phyloP scores from a whole-genome alignment of 2,113 vertebrate species.

The Telmatochromis brachygnathus region DNA sequence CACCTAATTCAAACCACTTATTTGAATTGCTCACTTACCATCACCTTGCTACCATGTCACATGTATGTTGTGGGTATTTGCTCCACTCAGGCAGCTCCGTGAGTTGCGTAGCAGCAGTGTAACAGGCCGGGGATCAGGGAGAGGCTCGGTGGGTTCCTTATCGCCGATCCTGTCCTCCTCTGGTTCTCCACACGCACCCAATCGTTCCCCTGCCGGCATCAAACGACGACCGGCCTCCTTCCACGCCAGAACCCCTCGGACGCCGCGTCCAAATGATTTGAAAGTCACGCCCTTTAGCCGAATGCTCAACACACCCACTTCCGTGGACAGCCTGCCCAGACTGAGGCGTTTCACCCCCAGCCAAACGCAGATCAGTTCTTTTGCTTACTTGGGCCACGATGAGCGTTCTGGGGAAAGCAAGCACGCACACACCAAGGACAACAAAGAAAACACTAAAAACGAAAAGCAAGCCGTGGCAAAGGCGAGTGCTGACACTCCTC shows the following conservation, averaged over 20 bases:
- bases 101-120: conserved; percentile 79
- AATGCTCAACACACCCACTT: conserved; percentile 87
- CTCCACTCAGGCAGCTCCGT: conserved; percentile 74
- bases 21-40: not conserved
- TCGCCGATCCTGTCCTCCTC: conserved; percentile 73
- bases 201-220: conserved; percentile 80
- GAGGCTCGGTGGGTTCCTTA: conserved; percentile 75
- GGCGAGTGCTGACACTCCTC: conserved; percentile 3
- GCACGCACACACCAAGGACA: conserved; percentile 1
- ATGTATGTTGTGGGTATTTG: not conserved
- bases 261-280: conserved; percentile 87
- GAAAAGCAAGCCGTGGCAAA: not conserved
- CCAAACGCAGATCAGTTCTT: conserved; percentile 85
- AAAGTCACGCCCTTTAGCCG: conserved; percentile 89
- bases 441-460: conserved; percentile 13
- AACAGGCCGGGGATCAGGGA: conserved; percentile 69
- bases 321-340: conserved; percentile 92
- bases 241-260: conserved; percentile 81
- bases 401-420: conserved; percentile 33
- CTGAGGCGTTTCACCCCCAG: conserved; percentile 85
- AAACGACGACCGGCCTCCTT: conserved; percentile 82
- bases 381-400: conserved; percentile 85
- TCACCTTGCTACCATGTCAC: not conserved
- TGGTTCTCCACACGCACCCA: conserved; percentile 77
- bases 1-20: not conserved